These are phyloP conservation scores for Aphelocoma californica DNA, from an alignment of 2,797 vertebrate species.

Conservation along the genomic window DNA sequence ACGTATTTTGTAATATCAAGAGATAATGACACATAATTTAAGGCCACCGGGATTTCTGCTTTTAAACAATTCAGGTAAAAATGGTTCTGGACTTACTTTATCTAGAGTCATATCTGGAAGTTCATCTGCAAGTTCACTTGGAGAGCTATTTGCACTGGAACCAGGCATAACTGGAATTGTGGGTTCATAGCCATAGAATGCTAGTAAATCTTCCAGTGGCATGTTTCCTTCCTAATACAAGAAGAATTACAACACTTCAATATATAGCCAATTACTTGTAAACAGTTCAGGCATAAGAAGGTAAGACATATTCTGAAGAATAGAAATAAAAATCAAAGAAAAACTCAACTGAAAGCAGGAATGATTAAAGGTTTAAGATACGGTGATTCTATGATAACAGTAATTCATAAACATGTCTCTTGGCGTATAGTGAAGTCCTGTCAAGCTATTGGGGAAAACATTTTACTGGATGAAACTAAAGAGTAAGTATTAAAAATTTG, in stretches of 20 bases:
- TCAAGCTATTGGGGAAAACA: not conserved
- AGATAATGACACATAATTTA: not conserved
- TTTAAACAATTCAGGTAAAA: not conserved
- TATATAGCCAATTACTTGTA: not conserved
- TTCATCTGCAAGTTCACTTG: conserved; percentile 94
- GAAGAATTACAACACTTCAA: conserved; percentile 24
- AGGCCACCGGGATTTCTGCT: not conserved
- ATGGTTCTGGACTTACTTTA: conserved; percentile 81
- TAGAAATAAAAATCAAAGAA: not conserved
- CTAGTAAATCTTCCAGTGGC: conserved; percentile 94
- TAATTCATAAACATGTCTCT: not conserved
- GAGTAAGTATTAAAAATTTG: not conserved
- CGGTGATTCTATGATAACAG: not conserved
- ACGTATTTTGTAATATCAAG: not conserved
- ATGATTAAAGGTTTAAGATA: not conserved
- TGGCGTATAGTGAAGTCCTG: not conserved
- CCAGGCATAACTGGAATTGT: conserved; percentile 81
- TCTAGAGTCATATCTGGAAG: conserved; percentile 98
- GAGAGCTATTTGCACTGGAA: conserved; percentile 92
- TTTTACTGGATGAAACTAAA: not conserved
- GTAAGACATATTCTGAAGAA: not conserved
- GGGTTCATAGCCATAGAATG: conserved; percentile 95
- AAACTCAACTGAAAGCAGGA: not conserved
- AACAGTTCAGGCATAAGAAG: not conserved
- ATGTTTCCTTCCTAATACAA: conserved; percentile 90